These are phyloP conservation scores for Mormoops blainvillei DNA, from an alignment of 2,113 vertebrate species.

Conservation along the genomic window DNA sequence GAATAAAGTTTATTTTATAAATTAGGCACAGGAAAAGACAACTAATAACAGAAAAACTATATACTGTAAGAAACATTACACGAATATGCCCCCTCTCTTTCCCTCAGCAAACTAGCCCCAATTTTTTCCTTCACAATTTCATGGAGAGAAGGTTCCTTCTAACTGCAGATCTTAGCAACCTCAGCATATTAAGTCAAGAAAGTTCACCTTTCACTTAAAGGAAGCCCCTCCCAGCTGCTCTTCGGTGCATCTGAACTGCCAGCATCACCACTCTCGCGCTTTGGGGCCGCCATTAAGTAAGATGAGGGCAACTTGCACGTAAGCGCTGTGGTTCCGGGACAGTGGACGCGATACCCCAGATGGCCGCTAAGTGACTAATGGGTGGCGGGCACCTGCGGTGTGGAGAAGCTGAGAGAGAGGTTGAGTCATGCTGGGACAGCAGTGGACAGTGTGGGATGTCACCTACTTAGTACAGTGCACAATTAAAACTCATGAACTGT, in stretches of 20 bases:
- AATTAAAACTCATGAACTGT: neutral
- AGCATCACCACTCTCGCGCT: neutral
- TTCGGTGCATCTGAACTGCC: neutral
- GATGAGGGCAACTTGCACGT: neutral
- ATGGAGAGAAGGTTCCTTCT: neutral
- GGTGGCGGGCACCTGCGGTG: no score
- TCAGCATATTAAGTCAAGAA: neutral
- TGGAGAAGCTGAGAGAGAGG: neutral
- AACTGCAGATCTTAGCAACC: neutral
- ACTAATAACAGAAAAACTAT: neutral
- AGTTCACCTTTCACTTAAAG: neutral
- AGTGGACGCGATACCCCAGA: neutral
- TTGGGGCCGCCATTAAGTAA: neutral
- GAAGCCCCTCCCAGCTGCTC: neutral
- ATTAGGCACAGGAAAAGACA: neutral
- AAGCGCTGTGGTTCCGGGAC: neutral
- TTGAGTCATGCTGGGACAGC: neutral
- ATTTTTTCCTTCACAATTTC: neutral
- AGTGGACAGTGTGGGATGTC: no score
- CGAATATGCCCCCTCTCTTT: neutral
- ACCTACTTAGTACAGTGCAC: neutral
- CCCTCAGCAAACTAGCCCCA: neutral
- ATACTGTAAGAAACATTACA: neutral
- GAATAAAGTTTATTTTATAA: neutral
- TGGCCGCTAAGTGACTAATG: fast-evolving